A percentile compares a stretch with the other conserved stretches of the same genome.
Evolutionary conservation across 2,797 vertebrate genomes (phyloP).

Genomic region (Clarias platycephalus): DNA sequence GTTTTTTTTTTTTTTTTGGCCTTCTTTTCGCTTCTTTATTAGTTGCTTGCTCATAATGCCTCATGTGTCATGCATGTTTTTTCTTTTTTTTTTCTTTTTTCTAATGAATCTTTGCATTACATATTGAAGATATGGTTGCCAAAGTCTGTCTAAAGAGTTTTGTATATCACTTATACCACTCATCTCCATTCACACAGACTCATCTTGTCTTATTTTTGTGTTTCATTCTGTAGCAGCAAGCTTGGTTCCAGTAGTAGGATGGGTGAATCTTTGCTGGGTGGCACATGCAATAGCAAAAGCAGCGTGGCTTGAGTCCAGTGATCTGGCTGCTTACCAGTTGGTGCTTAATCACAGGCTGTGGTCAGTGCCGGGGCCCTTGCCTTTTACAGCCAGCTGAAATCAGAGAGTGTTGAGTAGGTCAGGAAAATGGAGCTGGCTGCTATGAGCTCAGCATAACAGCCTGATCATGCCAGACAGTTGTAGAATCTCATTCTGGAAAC

Average conservation of each 20-base stretch:
- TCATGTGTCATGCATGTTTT: not conserved
- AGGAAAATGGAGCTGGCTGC: slow-evolving; percentile 53
- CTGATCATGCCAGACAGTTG: slow-evolving; percentile 65
- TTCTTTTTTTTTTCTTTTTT: not conserved
- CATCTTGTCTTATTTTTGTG: slow-evolving; percentile 13
- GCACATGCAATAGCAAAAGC: slow-evolving; percentile 55
- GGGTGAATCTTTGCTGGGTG: slow-evolving; percentile 62
- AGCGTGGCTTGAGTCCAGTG: slow-evolving; percentile 87
- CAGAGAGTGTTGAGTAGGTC: slow-evolving; percentile 81
- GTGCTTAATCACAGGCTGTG: slow-evolving; percentile 75
- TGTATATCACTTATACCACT: not conserved
- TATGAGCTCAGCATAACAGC: slow-evolving; percentile 41
- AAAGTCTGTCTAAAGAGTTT: not conserved
- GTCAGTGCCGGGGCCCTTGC: slow-evolving; percentile 64
- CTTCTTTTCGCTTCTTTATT: not conserved
- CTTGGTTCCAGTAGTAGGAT: slow-evolving; percentile 46
- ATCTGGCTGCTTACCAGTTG: slow-evolving; percentile 91
- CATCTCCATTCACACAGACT: not conserved
- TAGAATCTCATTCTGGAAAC: slow-evolving; percentile 65
- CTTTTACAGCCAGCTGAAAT: slow-evolving; percentile 96
- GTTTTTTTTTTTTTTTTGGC: not conserved
- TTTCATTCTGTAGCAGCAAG: slow-evolving; percentile 25
- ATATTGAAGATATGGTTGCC: not conserved
- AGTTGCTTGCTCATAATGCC: not conserved
- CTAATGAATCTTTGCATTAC: not conserved